Evolutionary conservation across 2,113 vertebrate species (phyloP).

Genomic region (Tylochromis polylepis): DNA sequence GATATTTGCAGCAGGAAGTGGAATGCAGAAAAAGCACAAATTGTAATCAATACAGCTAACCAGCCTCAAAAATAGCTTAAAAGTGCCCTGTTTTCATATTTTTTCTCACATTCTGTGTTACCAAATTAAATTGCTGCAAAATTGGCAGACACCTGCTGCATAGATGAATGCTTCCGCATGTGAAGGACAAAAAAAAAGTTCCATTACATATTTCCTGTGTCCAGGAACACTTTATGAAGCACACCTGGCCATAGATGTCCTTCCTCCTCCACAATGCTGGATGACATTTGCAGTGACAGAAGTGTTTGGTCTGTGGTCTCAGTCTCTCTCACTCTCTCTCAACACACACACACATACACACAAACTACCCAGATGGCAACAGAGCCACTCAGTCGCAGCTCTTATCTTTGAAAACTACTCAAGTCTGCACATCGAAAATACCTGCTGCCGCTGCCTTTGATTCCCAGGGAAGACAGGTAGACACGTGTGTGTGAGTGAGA

Average conservation of each 20-base stretch:
- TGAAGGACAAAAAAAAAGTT: neutral
- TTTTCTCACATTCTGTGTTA: neutral
- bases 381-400: slow-evolving; percentile 41
- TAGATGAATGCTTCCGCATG: rapidly evolving
- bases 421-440: slow-evolving; percentile 46
- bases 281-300: neutral
- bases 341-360: neutral
- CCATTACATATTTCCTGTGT: neutral
- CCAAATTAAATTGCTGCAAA: neutral
- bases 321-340: neutral
- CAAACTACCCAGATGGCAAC: slow-evolving; percentile 16
- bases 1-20: neutral
- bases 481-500: neutral
- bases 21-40: neutral
- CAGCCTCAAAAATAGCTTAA: neutral
- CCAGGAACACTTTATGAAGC: neutral
- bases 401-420: slow-evolving; percentile 57
- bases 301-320: neutral
- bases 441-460: slow-evolving; percentile 38
- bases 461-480: neutral
- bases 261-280: neutral
- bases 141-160: neutral
- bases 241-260: neutral
- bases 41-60: neutral
- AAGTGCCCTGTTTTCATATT: rapidly evolving